Base-by-base conservation (phyloP, 2,888 invertebrate species). In the Agrochola circellaris region DNA sequence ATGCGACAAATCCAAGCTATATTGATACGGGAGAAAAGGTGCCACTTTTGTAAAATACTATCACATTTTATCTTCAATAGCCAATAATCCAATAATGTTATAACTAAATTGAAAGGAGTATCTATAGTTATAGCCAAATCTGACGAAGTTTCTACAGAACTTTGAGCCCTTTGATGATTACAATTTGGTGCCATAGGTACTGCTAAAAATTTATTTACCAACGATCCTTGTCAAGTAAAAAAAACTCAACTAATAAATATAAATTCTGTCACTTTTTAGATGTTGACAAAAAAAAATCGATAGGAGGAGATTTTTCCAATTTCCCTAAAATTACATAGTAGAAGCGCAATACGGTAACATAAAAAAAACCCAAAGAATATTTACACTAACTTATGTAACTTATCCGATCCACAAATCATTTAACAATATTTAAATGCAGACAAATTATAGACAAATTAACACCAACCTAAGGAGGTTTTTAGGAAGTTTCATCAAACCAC, bases 21-120 rank as follows among this genome's bases (percentile, higher is more conserved):
- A 48, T 67, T 23, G 38, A 68, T 38, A 48, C 70, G 30, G 6
- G 3, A 26, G 51, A 42, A 77, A 51, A 69, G 42, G n/a, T 70
- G 79, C 20, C 20, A 48, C 20, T 58, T 68, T 17, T 20, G 4
- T 15, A 15, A 65, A 75, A 56, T 56, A 67, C 34, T 34, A 5
- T 58, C 26, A 30, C 26, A 69, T 79, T 45, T 69, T 69, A 79
- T 79, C 23, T 79, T 51, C 23, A 58, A 75, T 42, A n/a, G n/a
- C 9, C 34, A n/a, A 8, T 26, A 17, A 42, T 42, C 5, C 30
- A 30, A 73, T 45, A 42, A 54, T 30, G 20, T 30, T 42, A 42
- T 17, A 73, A 54, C 23, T 13, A 73, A 17, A n/a, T 26, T 5
- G 20, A 20, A 26, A 20, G 11, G 45, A n/a, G 2, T n/a, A 20